phyloP scores from a whole-genome alignment of 1,140 invertebrate species.

The Kradibia gibbosae region DNA sequence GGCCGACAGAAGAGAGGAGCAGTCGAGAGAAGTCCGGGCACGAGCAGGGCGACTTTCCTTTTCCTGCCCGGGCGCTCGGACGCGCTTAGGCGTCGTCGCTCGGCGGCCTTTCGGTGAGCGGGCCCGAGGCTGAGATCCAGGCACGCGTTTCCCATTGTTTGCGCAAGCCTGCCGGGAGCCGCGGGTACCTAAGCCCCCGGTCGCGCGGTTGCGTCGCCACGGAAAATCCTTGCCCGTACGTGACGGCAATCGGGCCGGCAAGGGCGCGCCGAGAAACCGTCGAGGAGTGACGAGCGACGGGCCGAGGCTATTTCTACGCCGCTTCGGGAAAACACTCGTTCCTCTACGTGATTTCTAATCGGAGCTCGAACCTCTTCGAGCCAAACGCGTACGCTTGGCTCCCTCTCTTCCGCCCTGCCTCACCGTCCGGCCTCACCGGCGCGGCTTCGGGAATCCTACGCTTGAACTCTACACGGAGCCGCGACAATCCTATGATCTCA shows the following conservation, averaged over 20 bases:
- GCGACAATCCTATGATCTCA: no score
- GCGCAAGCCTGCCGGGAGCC: neutral
- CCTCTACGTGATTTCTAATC: neutral
- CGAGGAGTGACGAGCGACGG: no score
- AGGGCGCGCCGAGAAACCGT: no score
- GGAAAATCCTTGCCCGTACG: neutral
- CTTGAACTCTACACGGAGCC: no score
- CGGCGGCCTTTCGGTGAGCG: neutral
- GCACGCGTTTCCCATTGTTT: neutral
- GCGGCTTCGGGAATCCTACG: no score
- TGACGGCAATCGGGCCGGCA: neutral
- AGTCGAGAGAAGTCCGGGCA: no score
- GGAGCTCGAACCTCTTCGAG: no score
- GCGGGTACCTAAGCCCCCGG: neutral
- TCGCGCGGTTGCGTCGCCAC: neutral
- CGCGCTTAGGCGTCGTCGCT: no score
- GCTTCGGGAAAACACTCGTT: neutral
- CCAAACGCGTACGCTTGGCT: no score
- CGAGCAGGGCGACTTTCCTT: neutral
- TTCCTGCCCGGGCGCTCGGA: neutral
- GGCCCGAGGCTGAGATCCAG: neutral
- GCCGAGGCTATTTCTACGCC: neutral
- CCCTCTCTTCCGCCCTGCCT: no score
- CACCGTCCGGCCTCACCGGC: no score
- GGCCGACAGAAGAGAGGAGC: no score